These are phyloP conservation scores for Ailuropoda melanoleuca DNA, from an alignment of 2,113 vertebrate species.

Conservation along the genomic window DNA sequence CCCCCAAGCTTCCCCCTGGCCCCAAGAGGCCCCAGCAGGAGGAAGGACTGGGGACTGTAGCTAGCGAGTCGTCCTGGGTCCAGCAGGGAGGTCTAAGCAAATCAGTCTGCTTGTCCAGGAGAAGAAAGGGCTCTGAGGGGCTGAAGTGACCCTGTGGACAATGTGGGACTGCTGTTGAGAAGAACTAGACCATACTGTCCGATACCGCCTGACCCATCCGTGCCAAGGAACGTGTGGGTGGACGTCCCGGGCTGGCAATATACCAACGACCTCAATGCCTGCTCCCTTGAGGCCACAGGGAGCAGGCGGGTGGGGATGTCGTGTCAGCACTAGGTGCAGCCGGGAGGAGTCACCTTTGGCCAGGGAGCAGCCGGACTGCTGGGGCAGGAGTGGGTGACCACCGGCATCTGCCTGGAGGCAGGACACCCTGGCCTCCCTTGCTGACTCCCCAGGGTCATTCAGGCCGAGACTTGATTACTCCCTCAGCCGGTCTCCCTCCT, in stretches of 20 bases:
- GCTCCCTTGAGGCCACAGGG: background rate
- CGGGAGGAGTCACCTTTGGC: background rate
- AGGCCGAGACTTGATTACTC: background rate
- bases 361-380: background rate
- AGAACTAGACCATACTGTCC: background rate
- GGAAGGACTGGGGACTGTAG: background rate
- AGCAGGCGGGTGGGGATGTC: background rate
- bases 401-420: background rate
- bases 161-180: background rate
- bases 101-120: background rate
- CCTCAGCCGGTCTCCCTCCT: background rate
- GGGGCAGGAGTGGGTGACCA: background rate
- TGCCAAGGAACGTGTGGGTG: background rate
- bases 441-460: background rate
- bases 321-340: background rate
- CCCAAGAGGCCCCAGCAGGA: background rate
- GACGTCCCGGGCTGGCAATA: background rate
- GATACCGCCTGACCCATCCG: background rate
- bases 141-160: background rate
- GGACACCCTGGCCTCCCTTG: background rate
- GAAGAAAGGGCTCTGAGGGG: background rate
- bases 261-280: rapidly evolving
- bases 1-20: background rate
- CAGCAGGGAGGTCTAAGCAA: background rate
- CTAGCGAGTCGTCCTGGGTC: background rate